Conservation (phyloP, 2,797 vertebrate species). For the Poecilia wingei region DNA sequence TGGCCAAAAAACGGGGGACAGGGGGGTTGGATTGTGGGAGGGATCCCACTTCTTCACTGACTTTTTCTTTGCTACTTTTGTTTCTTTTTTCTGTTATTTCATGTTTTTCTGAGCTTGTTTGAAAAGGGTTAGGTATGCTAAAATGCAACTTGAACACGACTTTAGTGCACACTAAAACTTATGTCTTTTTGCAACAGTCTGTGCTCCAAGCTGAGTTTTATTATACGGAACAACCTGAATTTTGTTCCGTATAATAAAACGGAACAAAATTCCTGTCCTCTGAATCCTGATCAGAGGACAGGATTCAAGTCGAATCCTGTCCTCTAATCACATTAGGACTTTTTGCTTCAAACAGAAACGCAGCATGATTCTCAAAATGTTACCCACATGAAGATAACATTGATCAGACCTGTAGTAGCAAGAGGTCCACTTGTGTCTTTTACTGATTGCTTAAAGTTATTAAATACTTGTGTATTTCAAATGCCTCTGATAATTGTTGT, state of each 20-base stretch:
- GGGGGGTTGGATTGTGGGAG: constrained; percentile 7
- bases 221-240: constrained; percentile 3
- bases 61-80: constrained; percentile 5
- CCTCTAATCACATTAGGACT: constrained; percentile 26
- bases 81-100: constrained; percentile 12
- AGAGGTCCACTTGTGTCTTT: background rate
- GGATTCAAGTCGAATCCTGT: constrained; percentile 15
- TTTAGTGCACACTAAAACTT: background rate
- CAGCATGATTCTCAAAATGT: background rate
- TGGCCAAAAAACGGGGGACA: constrained; percentile 37
- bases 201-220: background rate
- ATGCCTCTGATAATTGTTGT: background rate
- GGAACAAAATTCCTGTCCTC: too few species aligned
- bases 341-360: constrained; percentile 21
- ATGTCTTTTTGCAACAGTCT: background rate
- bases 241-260: background rate
- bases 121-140: background rate
- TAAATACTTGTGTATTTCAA: background rate
- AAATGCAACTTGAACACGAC: background rate
- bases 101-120: background rate
- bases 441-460: background rate
- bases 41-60: constrained; percentile 9
- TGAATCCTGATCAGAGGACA: too few species aligned
- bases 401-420: background rate
- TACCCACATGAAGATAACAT: background rate